Percentiles rank a stretch among this genome's conserved stretches.
Evolutionary conservation across 2,113 vertebrate genomes (phyloP).

Genomic region (Callionymus lyra): DNA sequence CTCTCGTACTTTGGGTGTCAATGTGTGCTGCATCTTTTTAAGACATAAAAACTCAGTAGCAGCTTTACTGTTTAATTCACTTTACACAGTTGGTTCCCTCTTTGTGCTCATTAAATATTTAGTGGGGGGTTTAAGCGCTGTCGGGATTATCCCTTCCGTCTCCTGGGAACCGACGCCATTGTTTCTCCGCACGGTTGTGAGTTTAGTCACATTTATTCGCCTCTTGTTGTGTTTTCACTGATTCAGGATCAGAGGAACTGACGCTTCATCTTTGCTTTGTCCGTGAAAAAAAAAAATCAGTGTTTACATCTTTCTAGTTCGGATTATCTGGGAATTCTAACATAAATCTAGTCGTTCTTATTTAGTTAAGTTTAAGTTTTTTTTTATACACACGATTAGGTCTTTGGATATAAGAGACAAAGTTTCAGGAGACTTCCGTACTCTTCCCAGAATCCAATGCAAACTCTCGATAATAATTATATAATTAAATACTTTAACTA

Average conservation of each 20-base stretch:
- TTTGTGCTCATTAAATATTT: constrained; percentile 54
- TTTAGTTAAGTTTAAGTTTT: no score
- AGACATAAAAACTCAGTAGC: background rate
- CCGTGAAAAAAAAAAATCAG: no score
- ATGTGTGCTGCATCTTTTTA: constrained; percentile 6
- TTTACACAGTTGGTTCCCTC: constrained; percentile 15
- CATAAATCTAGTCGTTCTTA: no score
- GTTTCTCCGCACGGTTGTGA: constrained; percentile 14
- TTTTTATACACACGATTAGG: no score
- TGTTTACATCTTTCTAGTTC: no score
- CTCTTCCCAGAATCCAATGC: no score
- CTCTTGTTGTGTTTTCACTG: background rate
- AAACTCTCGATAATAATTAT: no score
- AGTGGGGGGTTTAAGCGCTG: constrained; percentile 33
- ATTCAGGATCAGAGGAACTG: background rate
- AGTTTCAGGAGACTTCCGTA: no score
- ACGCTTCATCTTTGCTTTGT: background rate
- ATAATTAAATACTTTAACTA: no score
- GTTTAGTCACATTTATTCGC: constrained; percentile 9
- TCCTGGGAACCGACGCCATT: constrained; percentile 17
- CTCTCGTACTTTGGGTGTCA: background rate
- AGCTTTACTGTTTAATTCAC: constrained; percentile 9
- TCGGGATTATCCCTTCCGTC: constrained; percentile 28
- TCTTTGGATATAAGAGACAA: no score
- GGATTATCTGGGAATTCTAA: no score